Evolutionary conservation across 2,113 vertebrate genomes (phyloP).

Genomic region (Seriola dumerili): DNA sequence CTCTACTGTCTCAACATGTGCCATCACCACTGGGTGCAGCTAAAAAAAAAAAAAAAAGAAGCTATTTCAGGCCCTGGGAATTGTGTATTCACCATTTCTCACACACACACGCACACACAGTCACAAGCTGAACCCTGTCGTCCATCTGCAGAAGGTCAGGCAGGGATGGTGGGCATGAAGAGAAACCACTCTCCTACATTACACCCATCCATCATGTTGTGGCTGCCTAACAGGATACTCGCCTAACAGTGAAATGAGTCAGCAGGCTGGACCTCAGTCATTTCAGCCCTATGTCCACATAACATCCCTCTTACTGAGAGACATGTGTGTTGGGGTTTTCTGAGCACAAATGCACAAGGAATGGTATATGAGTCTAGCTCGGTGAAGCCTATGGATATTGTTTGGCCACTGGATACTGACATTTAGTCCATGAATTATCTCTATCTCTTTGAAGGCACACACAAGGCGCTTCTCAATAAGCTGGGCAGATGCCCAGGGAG

Average conservation of each 20-base stretch:
- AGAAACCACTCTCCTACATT: conserved; percentile 66
- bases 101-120: conserved; percentile 10
- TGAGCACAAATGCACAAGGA: neutral
- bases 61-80: conserved; percentile 21
- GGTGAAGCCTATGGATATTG: conserved; percentile 22
- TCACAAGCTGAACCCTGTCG: conserved; percentile 25
- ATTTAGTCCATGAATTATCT: conserved; percentile 68
- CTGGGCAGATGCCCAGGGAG: conserved; percentile 56
- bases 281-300: conserved; percentile 41
- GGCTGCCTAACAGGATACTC: conserved; percentile 36
- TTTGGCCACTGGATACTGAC: conserved; percentile 48
- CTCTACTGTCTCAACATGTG: conserved; percentile 15
- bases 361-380: conserved; percentile 23
- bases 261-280: conserved; percentile 40
- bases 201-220: conserved; percentile 68
- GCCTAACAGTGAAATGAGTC: conserved; percentile 59
- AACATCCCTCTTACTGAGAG: conserved; percentile 34
- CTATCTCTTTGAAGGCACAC: conserved; percentile 56
- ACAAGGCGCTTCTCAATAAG: conserved; percentile 61
- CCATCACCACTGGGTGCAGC: neutral
- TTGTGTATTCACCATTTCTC: conserved; percentile 3
- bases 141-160: conserved; percentile 46
- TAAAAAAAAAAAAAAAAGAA: conserved; percentile 16
- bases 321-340: neutral
- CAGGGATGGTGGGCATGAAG: conserved; percentile 31